Evolutionary conservation across 2,888 invertebrate species (phyloP), one percentile per base, ranked within the genome.

Genomic region (Sesia bembeciformis): DNA sequence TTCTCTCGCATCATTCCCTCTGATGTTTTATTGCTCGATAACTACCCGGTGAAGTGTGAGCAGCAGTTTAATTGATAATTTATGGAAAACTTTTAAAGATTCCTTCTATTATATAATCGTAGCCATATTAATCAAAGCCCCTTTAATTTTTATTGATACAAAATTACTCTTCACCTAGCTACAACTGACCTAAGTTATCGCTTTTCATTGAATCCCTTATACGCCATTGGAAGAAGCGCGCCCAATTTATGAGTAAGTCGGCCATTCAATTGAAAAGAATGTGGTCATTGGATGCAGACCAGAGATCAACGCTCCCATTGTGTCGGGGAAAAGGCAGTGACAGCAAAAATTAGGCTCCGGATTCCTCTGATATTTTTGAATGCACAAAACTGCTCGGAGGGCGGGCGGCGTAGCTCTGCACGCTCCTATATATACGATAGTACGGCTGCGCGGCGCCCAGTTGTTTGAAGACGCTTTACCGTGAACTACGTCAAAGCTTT

Each of bases 261-360:
- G 72, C 62, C 71, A 69, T 61, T 57, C 62, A 68, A 68, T 68
- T 70, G 67, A 63, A 66, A 78, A 74, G 70, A 82, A 81, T 76
- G 69, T 84, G 79, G 81, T 78, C 78, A 82, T 65, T 74, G 78
- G 78, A 74, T 70, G 80, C 81, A 78, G 62, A 67, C 68, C 68
- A 64, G 77, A 80, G 88, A 88, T 86, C 88, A 89, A 87, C 76
- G 88, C 78, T 84, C 88, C 70, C 87, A 85, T 84, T 87, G 87
- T 86, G 81, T 75, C 77, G 74, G 75, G 72, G 70, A 53, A 49
- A 72, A 78, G 78, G 76, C 81, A 83, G 81, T 81, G 85, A 84
- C 86, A 88, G 84, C 71, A 71, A 75, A 77, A 87, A 88, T 87
- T 86, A 79, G 83, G 84, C 81, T 79, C 74, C 74, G 73, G 74